Evolutionary conservation across 1,140 invertebrate species (phyloP).

Genomic region (Holotrichia oblita): DNA sequence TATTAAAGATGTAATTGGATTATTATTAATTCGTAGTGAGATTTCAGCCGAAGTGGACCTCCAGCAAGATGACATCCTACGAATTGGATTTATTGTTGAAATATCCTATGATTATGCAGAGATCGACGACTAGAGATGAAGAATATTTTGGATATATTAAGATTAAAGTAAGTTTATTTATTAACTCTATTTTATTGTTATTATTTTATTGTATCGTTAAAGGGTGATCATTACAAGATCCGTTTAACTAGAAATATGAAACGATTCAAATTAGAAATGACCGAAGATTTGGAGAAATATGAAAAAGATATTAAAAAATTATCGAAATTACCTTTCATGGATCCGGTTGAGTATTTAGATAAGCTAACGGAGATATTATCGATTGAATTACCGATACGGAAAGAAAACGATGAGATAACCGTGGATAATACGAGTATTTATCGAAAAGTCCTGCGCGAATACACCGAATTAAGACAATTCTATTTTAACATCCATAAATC

Average conservation of each 20-base stretch:
- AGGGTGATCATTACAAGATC: conserved; percentile 31
- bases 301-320: conserved; percentile 17
- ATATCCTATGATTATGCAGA: conserved; percentile 36
- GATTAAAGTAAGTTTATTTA: conserved; percentile 25
- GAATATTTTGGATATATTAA: conserved; percentile 35
- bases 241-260: background rate
- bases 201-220: conserved; percentile 1
- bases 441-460: conserved; percentile 52
- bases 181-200: background rate
- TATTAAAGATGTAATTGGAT: background rate
- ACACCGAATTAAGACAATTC: conserved; percentile 53
- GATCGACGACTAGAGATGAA: background rate
- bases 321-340: background rate
- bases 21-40: background rate
- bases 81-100: conserved; percentile 24
- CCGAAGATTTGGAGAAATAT: conserved; percentile 18
- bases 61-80: background rate
- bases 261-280: background rate
- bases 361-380: conserved; percentile 31
- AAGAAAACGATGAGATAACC: conserved; percentile 32
- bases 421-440: conserved; percentile 46
- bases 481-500: conserved; percentile 52
- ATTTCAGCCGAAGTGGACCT: background rate
- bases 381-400: background rate
- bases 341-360: conserved; percentile 31